These are phyloP conservation scores for Meloidogyne exigua DNA, from an alignment of 1,140 invertebrate genomes.

Conservation along the genomic window DNA sequence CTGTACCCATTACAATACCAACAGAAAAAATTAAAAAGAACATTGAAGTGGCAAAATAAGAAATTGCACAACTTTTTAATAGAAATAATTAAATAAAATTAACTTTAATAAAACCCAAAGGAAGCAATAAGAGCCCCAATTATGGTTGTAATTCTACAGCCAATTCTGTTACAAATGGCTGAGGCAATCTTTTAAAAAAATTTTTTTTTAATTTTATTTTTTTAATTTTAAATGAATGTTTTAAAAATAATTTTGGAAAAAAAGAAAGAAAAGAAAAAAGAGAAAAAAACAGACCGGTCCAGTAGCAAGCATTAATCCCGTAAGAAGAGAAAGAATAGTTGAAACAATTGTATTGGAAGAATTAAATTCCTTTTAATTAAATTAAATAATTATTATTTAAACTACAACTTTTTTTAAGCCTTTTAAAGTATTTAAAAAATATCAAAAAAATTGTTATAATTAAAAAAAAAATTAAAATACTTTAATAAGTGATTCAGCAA, in stretches of 20 bases:
- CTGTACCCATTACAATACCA: slow-evolving; percentile 75
- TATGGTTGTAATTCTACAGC: slow-evolving; percentile 83
- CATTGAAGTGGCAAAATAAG: slow-evolving; percentile 59
- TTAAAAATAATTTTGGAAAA: neutral
- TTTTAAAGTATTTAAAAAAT: slow-evolving; percentile 22
- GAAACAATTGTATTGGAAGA: slow-evolving; percentile 76
- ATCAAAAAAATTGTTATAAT: neutral
- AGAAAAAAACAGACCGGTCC: slow-evolving; percentile 69
- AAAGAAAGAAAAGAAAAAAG: no score
- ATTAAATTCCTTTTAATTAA: slow-evolving; percentile 69
- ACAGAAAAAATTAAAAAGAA: slow-evolving; percentile 85
- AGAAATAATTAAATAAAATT: neutral
- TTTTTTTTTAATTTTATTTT: no score
- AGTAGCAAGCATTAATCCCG: slow-evolving; percentile 80
- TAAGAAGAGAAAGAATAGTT: slow-evolving; percentile 85
- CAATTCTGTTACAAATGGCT: slow-evolving; percentile 85
- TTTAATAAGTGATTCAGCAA: slow-evolving; percentile 68
- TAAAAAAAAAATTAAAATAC: slow-evolving; percentile 65
- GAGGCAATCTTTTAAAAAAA: slow-evolving; percentile 74
- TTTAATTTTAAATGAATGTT: neutral
- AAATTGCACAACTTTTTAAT: slow-evolving; percentile 66
- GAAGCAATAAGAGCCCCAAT: slow-evolving; percentile 78
- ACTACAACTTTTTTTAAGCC: no score
- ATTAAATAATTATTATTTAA: no score
- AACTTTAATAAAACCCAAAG: slow-evolving; percentile 65